Conservation (phyloP, 2,888 invertebrate genomes). For the Herminia tarsipennalis region DNA sequence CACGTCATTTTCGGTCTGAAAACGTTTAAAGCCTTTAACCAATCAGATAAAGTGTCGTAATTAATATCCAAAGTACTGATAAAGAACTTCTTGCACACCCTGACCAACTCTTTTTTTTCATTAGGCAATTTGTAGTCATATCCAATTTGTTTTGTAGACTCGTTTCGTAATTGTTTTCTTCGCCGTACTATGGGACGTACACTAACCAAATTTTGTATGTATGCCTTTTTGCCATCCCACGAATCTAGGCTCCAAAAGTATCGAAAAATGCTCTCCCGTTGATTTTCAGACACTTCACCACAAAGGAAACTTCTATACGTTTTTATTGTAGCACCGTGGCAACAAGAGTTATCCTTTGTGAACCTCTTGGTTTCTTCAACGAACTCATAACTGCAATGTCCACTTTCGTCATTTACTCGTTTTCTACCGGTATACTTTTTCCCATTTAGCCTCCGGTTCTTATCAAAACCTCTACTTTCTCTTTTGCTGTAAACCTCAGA, state of each 20-base stretch:
- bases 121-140: not conserved
- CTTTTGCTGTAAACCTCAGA: slow-evolving; percentile 5
- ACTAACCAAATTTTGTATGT: slow-evolving; percentile 8
- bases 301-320: slow-evolving; percentile 8
- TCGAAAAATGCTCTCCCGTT: slow-evolving; percentile 5
- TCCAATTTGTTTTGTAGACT: not conserved
- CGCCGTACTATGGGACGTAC: slow-evolving; percentile 1
- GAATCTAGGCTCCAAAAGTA: slow-evolving; percentile 10
- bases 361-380: not conserved
- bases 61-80: slow-evolving; percentile 1
- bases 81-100: not conserved
- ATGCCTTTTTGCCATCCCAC: slow-evolving; percentile 12
- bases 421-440: slow-evolving; percentile 1
- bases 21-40: not conserved
- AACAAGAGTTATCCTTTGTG: not conserved
- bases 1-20: not conserved
- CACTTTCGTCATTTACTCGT: not conserved
- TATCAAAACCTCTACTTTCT: slow-evolving; percentile 6
- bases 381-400: not conserved
- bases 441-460: slow-evolving; percentile 4
- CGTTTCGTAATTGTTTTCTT: not conserved
- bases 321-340: not conserved
- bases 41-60: slow-evolving; percentile 2
- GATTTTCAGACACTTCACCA: slow-evolving; percentile 5
- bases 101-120: not conserved